Base-by-base conservation (phyloP, 2,797 vertebrate genomes). In the Rallus crepitans region DNA sequence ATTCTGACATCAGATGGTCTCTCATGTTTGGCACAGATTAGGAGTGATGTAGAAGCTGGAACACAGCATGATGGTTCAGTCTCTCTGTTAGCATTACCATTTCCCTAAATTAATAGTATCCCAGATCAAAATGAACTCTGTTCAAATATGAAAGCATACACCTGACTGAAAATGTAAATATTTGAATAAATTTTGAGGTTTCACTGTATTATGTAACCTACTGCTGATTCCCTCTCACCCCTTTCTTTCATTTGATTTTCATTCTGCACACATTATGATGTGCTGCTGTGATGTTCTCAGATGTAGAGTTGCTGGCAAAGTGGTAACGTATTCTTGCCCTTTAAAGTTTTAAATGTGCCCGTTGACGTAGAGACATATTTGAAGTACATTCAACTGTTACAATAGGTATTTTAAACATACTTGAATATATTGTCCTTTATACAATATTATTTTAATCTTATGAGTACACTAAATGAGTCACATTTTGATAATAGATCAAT, bases 21-120 rank as follows among this genome's bases (percentile, higher is more conserved):
- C 47, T 47, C n/a, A 87, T 24, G 33, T 91, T 87, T 80, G 40
- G 10, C 63, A 87, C 16, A 11, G 17, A 94, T 27, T 12, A 90
- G 63, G 28, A 78, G 3, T 7, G 18, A 56, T 64, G 15, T 19
- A 76, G 39, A 82, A 80, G 17, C 30, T 3, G 4, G 25, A 73
- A 79, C 27, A 92, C 17, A 53, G 30, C 7, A 33, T 27, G 66
- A 45, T 45, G 19, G 42, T 56, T 95, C 48, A 82, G 48, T 30
- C 18, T 72, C 14, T 33, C 12, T 91, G 66, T 86, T 35, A 83
- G 48, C 47, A 45, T 40, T 72, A 82, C 31, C 3, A 12, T 72
- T 95, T 94, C 47, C n/a, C 28, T 48, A 82, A 78, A 85, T 50
- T 70, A 79, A 86, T 37, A 93, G 3, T 33, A 70, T 87, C 94